These are phyloP conservation scores for Drosophila cyrtoloma DNA, from an alignment of 2,888 invertebrate species.

Conservation along the genomic window DNA sequence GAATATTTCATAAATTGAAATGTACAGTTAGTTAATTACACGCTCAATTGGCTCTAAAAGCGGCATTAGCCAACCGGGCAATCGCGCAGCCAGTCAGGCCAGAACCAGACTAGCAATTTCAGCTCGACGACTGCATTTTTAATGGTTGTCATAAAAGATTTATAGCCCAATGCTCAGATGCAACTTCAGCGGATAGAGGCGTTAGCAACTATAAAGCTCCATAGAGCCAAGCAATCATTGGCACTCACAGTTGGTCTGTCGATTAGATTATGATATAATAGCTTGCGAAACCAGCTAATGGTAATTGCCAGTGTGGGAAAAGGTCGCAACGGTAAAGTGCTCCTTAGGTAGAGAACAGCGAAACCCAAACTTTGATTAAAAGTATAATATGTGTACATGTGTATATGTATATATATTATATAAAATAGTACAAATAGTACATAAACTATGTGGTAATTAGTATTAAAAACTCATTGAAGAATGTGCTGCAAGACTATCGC, in stretches of 20 bases:
- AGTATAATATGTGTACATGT: neutral
- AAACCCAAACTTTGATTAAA: neutral
- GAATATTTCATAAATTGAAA: constrained; percentile 78
- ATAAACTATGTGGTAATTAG: neutral
- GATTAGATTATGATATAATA: constrained; percentile 42
- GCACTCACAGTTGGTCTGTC: constrained; percentile 35
- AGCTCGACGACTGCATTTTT: constrained; percentile 52
- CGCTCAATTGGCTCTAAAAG: constrained; percentile 76
- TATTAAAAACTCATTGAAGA: too few relatives aligned
- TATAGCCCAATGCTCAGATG: constrained; percentile 56
- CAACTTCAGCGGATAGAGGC: constrained; percentile 36
- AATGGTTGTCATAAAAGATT: constrained; percentile 71
- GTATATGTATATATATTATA: neutral
- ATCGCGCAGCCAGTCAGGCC: neutral
- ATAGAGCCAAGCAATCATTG: constrained; percentile 33
- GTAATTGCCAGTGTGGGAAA: constrained; percentile 14
- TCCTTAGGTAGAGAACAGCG: neutral
- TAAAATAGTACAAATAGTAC: neutral
- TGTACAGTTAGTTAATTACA: constrained; percentile 81
- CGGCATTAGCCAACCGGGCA: constrained; percentile 59
- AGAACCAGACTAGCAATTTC: constrained; percentile 57
- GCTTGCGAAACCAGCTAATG: constrained; percentile 34
- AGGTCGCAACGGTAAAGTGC: constrained; percentile 8
- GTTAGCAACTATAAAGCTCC: constrained; percentile 21
- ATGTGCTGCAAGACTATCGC: neutral